phyloP scores from a whole-genome alignment of 2,113 vertebrate genomes.

The Protobothrops flavoviridis region DNA sequence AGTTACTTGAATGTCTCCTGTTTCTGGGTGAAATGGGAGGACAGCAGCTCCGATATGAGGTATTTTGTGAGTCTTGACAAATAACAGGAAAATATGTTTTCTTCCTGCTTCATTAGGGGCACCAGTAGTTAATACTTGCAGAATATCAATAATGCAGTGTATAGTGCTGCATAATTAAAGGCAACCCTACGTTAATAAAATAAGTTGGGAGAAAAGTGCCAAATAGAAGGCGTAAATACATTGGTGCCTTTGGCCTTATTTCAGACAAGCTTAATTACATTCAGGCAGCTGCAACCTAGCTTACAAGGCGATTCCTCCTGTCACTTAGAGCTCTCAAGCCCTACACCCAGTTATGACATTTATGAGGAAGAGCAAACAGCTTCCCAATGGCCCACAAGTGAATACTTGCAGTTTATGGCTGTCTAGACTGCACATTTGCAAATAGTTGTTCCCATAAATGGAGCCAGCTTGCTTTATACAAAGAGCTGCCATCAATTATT shows the following conservation, averaged over 20 bases:
- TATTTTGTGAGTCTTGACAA: conserved; percentile 59
- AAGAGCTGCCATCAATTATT: conserved; percentile 51
- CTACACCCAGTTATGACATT: conserved; percentile 58
- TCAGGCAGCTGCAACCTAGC: conserved; percentile 27
- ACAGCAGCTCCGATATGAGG: conserved; percentile 37
- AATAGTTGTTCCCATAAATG: conserved; percentile 53
- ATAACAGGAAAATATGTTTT: conserved; percentile 56
- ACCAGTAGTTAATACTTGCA: conserved; percentile 72
- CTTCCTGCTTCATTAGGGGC: conserved; percentile 69
- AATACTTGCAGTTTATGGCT: conserved; percentile 51
- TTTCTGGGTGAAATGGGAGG: conserved; percentile 11
- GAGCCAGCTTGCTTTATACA: conserved; percentile 38
- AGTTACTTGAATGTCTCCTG: background rate
- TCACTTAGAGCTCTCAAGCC: conserved; percentile 63
- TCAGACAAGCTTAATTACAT: conserved; percentile 72
- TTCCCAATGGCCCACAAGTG: conserved; percentile 60
- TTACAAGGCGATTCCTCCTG: conserved; percentile 63
- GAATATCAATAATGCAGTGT: conserved; percentile 76
- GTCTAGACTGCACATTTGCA: conserved; percentile 54
- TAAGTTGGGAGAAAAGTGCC: conserved; percentile 61
- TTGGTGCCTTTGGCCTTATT: conserved; percentile 67
- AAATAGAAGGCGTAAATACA: conserved; percentile 61
- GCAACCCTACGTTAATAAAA: conserved; percentile 72
- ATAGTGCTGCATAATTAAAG: conserved; percentile 76
- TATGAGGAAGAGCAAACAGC: conserved; percentile 62